Conservation (phyloP, 2,113 vertebrate species). For the Heloderma charlesbogerti region DNA sequence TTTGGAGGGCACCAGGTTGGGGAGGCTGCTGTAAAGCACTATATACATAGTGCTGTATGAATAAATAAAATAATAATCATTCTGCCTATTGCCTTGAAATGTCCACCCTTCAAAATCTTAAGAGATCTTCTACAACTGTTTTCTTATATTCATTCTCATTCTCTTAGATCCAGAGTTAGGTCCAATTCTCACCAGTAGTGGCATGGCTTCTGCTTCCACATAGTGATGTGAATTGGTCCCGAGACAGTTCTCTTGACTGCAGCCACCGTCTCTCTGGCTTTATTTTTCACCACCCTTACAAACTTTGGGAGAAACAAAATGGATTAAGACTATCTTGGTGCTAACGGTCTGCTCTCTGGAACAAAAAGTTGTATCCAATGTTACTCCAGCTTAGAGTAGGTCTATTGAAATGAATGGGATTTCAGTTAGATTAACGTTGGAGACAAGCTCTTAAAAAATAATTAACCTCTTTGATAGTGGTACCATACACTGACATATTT, state of each 20-base stretch:
- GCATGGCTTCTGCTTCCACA: neutral
- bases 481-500: neutral
- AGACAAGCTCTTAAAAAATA: neutral
- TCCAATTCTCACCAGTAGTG: neutral
- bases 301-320: neutral
- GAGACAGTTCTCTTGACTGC: neutral
- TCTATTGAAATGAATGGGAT: too few species aligned
- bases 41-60: neutral
- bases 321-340: neutral
- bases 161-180: too few species aligned
- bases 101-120: neutral
- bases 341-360: neutral
- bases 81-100: neutral
- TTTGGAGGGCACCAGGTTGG: too few species aligned
- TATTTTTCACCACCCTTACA: neutral
- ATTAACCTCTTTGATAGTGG: neutral
- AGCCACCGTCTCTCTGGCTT: neutral
- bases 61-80: neutral
- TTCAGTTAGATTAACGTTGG: too few species aligned
- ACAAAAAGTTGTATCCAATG: neutral
- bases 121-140: neutral
- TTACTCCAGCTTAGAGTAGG: too few species aligned
- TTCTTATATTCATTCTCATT: too few species aligned
- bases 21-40: neutral
- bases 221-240: neutral